Evolutionary conservation across 2,888 invertebrate species (phyloP), one percentile per base, ranked within the genome.

Genomic region (Meliscaeva auricollis): DNA sequence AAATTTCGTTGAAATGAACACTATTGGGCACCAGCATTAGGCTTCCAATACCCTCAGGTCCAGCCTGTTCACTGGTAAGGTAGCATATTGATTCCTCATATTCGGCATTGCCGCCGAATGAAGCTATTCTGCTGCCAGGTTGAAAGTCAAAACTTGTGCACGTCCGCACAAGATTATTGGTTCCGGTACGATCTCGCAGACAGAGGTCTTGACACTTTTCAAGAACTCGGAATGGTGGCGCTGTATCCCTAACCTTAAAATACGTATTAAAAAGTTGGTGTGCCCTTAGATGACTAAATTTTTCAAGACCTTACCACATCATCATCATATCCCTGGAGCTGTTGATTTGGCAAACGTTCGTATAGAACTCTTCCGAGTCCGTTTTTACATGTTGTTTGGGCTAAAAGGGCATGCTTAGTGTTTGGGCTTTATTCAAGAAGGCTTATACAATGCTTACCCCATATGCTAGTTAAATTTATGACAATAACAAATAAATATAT

Each of bases 91-190:
- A 97, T 90, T 97, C 97, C 90, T 97, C 97, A 90, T 96, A 97
- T 89, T 97, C 97, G 0, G 96, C 95, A 87, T 95, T 94, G 7
- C 96, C 95, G 87, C 96, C 96, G 89, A 96, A 97, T 0, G 96
- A 96, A 38, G 96, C 96, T 87, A 97, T 96, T 46, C 97, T 94
- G 87, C 96, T 96, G 75, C 97, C 98, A 0, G 97, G 97, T 92
- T 97, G 96, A 90, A 97, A 98, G 92, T 98, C 97, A 88, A 98
- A 97, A 54, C 97, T 97, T 84, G 96, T 95, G 91, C 97, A 98
- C 1, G 96, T 95, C 87, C 97, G 94, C 20, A 97, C 97, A 58
- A 97, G 94, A 91, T 97, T 97, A 91, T 96, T 97, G 9, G 95
- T 95, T 4, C 93, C 94, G 1, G 94, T 94, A 87, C 97, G 94